Conservation (phyloP, 1,140 invertebrate species). For the Drosophila simulans region DNA sequence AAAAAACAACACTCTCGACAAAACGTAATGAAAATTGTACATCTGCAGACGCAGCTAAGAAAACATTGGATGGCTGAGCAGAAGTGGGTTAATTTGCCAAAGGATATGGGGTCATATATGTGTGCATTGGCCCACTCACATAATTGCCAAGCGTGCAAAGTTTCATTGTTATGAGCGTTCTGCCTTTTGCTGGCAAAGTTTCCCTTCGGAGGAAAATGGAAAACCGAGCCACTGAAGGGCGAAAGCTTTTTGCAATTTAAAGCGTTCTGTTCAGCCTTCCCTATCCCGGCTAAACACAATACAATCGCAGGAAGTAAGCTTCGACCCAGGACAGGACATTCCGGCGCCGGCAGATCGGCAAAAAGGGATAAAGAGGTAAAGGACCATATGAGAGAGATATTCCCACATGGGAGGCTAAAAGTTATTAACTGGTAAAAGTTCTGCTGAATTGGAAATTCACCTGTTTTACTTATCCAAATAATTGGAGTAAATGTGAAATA, state of each 20-base stretch:
- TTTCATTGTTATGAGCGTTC: constrained; percentile 69
- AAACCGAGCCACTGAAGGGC: constrained; percentile 3
- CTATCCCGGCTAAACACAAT: constrained; percentile 36
- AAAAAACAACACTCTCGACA: constrained; percentile 6
- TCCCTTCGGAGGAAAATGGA: background rate
- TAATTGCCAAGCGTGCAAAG: constrained; percentile 68
- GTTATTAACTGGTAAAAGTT: constrained; percentile 11
- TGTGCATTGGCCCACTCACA: constrained; percentile 43
- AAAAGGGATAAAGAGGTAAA: constrained; percentile 1
- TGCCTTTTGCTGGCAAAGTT: constrained; percentile 57
- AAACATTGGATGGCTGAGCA: constrained; percentile 59
- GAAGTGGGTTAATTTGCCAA: constrained; percentile 78
- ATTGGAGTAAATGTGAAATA: too few species aligned
- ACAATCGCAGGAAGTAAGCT: constrained; percentile 55
- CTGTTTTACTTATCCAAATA: background rate
- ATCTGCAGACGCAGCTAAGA: constrained; percentile 41
- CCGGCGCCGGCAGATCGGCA: constrained; percentile 31
- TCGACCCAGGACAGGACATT: constrained; percentile 45
- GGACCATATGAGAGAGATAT: constrained; percentile 4
- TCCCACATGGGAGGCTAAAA: constrained; percentile 5
- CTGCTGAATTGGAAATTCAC: background rate
- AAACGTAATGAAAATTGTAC: constrained; percentile 50
- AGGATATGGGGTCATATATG: constrained; percentile 33
- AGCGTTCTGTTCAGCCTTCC: constrained; percentile 48
- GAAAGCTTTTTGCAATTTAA: constrained; percentile 69